phyloP scores from a whole-genome alignment of 2,888 invertebrate genomes.

The Oscheius myriophilus region DNA sequence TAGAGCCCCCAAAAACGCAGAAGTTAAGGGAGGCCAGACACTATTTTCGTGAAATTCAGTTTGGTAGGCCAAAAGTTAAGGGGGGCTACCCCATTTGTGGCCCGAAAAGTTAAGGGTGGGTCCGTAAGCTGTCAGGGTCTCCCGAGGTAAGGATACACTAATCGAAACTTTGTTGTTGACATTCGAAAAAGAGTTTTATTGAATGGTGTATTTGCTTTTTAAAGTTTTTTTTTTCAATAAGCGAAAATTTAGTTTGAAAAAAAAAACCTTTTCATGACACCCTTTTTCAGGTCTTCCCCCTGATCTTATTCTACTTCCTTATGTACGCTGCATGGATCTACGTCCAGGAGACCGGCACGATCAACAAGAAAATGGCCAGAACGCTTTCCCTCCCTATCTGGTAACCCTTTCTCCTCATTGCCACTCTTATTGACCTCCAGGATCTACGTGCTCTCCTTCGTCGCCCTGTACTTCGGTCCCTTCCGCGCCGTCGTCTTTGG shows the following conservation, averaged over 20 bases:
- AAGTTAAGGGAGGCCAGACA: no score
- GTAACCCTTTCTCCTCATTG: constrained; percentile 25
- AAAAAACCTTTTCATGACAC: not conserved
- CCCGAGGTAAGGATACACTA: no score
- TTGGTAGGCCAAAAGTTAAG: no score
- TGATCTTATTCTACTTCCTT: constrained; percentile 58
- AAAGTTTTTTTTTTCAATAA: no score
- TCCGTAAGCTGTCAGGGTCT: no score
- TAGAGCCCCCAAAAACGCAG: no score
- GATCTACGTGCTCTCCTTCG: constrained; percentile 61
- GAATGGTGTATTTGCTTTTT: no score
- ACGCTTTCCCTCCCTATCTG: constrained; percentile 68
- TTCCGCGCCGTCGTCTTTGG: constrained; percentile 65
- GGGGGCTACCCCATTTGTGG: no score
- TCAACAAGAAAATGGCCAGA: constrained; percentile 66
- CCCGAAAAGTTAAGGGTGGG: no score
- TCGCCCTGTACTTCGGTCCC: constrained; percentile 62
- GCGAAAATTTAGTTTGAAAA: not conserved
- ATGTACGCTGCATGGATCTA: constrained; percentile 67
- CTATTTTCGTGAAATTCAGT: no score
- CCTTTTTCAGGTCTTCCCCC: constrained; percentile 56
- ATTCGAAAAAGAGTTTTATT: no score
- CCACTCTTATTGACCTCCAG: constrained; percentile 33
- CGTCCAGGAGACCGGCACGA: constrained; percentile 57
- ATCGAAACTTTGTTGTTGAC: no score